Conservation (phyloP, 2,797 vertebrate species). For the Pseudochirops cupreus region DNA sequence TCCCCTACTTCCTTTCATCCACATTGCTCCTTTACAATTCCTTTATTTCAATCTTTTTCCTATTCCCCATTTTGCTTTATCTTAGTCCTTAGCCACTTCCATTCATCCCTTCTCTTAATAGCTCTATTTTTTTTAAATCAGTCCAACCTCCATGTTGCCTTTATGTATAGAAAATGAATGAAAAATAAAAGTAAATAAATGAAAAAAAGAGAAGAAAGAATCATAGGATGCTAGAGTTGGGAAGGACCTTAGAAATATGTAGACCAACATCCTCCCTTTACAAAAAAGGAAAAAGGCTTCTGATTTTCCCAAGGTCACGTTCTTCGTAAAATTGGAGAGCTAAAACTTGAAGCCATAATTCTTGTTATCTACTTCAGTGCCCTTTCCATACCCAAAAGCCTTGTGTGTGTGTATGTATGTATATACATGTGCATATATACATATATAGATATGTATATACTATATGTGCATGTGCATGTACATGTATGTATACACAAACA, state of each 20-base stretch:
- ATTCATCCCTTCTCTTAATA: background rate
- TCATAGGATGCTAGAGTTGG: background rate
- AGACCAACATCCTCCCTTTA: background rate
- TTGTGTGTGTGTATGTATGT: background rate
- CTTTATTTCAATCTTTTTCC: background rate
- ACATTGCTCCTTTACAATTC: background rate
- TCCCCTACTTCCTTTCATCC: background rate
- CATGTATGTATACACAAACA: too few species aligned
- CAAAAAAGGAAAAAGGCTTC: background rate
- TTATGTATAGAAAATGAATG: background rate
- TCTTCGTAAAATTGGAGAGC: background rate
- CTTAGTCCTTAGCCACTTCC: background rate
- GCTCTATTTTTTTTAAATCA: background rate
- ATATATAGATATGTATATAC: too few species aligned
- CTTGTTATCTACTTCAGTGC: background rate
- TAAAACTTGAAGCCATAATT: background rate
- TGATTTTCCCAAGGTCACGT: background rate
- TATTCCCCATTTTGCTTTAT: background rate
- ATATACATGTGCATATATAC: too few species aligned
- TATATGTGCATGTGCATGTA: too few species aligned
- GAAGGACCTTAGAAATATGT: background rate
- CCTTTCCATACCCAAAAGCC: background rate
- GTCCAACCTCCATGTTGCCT: background rate
- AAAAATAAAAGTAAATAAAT: background rate
- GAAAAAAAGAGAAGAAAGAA: background rate